Conservation (phyloP, 23 tunicate species). For the Styela clava region DNA sequence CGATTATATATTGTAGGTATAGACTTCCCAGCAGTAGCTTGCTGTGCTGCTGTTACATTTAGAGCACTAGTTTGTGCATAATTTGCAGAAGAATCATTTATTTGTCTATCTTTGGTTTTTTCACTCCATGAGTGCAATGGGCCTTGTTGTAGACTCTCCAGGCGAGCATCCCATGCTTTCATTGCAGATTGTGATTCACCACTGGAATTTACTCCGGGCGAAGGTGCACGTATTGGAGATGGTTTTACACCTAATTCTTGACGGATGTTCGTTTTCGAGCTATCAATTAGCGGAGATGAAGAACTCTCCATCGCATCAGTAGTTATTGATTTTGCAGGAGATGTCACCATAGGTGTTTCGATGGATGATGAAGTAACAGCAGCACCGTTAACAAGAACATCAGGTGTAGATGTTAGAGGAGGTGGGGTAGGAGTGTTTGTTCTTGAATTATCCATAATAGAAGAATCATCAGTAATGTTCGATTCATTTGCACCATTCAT, state of each 20-base stretch:
- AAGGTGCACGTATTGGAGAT: constrained; percentile 26
- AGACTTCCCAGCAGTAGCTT: constrained; percentile 5
- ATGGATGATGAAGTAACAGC: neutral
- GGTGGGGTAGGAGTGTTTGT: constrained; percentile 53
- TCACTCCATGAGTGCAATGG: neutral
- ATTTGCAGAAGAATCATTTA: neutral
- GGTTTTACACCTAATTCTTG: neutral
- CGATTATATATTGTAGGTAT: constrained; percentile 26
- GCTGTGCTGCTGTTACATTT: neutral
- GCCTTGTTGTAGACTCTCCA: neutral
- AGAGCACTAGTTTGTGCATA: neutral
- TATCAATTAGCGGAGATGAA: neutral
- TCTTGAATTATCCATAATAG: constrained; percentile 24
- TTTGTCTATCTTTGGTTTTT: neutral
- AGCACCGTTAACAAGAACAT: constrained; percentile 13
- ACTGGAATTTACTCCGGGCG: neutral
- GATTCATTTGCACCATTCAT: neutral
- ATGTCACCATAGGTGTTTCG: constrained; percentile 77
- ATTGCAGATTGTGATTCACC: neutral
- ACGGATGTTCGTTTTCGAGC: neutral
- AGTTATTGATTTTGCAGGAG: constrained; percentile 40
- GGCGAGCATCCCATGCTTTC: neutral
- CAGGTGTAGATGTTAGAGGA: neutral
- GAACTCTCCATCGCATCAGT: constrained; percentile 28
- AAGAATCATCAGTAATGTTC: neutral